phyloP scores from a whole-genome alignment of 2,888 invertebrate species.

The Scaptomyza polygonia region DNA sequence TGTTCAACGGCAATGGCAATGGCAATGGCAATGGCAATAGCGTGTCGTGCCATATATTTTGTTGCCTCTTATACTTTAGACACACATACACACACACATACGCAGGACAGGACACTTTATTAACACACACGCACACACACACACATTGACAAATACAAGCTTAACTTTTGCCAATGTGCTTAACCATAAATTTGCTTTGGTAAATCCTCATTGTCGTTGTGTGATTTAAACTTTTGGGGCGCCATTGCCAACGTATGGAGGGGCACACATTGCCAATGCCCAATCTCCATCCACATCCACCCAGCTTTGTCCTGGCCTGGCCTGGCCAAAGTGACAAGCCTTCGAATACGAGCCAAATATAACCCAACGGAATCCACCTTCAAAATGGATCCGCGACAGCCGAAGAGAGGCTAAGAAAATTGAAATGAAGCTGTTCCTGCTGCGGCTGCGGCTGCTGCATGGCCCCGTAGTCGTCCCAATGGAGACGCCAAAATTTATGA shows the following conservation, averaged over 20 bases:
- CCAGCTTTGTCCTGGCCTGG: too few relatives aligned
- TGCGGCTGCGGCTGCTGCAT: constrained; percentile 8
- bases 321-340: constrained; percentile 49
- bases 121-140: constrained; percentile 39
- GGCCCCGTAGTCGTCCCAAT: constrained; percentile 36
- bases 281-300: background rate
- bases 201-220: constrained; percentile 83
- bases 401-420: constrained; percentile 57
- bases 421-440: constrained; percentile 64
- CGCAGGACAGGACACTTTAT: constrained; percentile 45
- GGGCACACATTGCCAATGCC: constrained; percentile 12
- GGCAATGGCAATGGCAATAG: constrained; percentile 2
- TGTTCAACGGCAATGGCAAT: constrained; percentile 7
- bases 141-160: constrained; percentile 47
- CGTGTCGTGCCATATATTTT: constrained; percentile 56
- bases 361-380: constrained; percentile 18
- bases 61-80: constrained; percentile 26
- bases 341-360: background rate
- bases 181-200: constrained; percentile 81
- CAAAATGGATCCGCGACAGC: constrained; percentile 45
- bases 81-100: constrained; percentile 33
- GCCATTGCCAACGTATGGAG: constrained; percentile 25
- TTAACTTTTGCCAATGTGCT: constrained; percentile 76
- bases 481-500: constrained; percentile 65
- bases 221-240: constrained; percentile 82